Evolutionary conservation across 2,113 vertebrate species (phyloP), one percentile per base, ranked within the genome.

Genomic region (Mustelus asterias): DNA sequence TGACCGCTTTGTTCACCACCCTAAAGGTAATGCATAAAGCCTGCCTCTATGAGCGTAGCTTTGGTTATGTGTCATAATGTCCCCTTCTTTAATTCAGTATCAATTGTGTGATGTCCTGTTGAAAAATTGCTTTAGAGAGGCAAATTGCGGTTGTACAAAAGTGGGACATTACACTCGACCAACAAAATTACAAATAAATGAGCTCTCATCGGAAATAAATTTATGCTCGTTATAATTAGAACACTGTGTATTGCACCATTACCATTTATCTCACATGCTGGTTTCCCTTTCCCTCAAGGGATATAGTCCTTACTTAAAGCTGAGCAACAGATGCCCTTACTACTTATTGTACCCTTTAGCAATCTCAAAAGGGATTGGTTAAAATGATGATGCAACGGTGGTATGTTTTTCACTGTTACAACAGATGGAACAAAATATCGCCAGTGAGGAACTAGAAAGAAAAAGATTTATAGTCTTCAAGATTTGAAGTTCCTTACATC

Each of bases 301-400:
- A 65, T 67, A n/a, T n/a, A 67, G 89, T 60, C 60, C 16, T 41
- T 93, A 65, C 65, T 92, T 92, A 92, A 92, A 92, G 58, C 54
- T 92, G 29, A 63, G 33, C 9, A 65, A n/a, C 60, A 93, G 33
- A 16, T 37, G 18, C 18, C 60, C 60, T 65, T 9, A 37, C 63
- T 65, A 93, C 22, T 65, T 65, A 65, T 93, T 92, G 58, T 18
- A 63, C 60, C n/a, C 54, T 60, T 22, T 13, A n/a, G 60, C 33
- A 10, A 63, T 93, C 60, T 67, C 89, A 67, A 20, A 67, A 41
- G 89, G 6, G n/a, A 37, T 93, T 65, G 33, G 14, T 6, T 63
- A 60, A 60, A 60, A 60, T 33, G 48, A n/a, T 63, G 14, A 26
- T 33, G 18, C 9, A 14, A 83, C 16, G 37, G 72, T 33, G 26